These are phyloP conservation scores for Cataglyphis altisquamis DNA, from an alignment of 2,888 invertebrate species.

Conservation along the genomic window DNA sequence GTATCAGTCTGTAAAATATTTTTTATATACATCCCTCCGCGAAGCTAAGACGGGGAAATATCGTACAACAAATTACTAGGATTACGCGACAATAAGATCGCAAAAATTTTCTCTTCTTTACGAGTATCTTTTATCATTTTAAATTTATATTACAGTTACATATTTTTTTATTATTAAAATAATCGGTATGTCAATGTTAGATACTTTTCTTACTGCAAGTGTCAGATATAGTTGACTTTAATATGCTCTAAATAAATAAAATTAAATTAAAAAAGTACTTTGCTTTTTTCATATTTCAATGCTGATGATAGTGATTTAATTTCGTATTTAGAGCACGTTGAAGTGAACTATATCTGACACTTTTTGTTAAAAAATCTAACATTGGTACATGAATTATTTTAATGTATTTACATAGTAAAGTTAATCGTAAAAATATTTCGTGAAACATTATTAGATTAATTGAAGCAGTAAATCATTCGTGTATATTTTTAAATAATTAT, in stretches of 20 bases:
- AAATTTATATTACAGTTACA: background rate
- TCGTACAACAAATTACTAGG: slow-evolving; percentile 30
- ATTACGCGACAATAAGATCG: background rate
- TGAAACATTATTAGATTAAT: background rate
- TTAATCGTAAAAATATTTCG: background rate
- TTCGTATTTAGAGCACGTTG: too few species aligned
- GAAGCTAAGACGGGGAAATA: background rate
- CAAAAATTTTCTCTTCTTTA: background rate
- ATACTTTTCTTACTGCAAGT: background rate
- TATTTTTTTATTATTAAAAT: slow-evolving; percentile 18
- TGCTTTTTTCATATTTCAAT: too few species aligned
- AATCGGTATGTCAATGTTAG: background rate
- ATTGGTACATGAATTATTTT: too few species aligned
- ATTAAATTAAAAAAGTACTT: too few species aligned
- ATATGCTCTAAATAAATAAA: background rate
- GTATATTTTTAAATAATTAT: background rate
- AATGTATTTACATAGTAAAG: background rate
- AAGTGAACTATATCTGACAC: too few species aligned
- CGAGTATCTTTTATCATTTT: background rate
- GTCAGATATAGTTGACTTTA: background rate
- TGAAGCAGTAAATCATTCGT: background rate
- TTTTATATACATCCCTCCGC: slow-evolving; percentile 20
- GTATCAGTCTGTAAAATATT: slow-evolving; percentile 44
- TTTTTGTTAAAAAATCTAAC: too few species aligned
- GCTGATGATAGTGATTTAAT: too few species aligned